Evolutionary conservation across 2,113 vertebrate species (phyloP), one percentile per base, ranked within the genome.

Genomic region (Gymnogyps californianus): DNA sequence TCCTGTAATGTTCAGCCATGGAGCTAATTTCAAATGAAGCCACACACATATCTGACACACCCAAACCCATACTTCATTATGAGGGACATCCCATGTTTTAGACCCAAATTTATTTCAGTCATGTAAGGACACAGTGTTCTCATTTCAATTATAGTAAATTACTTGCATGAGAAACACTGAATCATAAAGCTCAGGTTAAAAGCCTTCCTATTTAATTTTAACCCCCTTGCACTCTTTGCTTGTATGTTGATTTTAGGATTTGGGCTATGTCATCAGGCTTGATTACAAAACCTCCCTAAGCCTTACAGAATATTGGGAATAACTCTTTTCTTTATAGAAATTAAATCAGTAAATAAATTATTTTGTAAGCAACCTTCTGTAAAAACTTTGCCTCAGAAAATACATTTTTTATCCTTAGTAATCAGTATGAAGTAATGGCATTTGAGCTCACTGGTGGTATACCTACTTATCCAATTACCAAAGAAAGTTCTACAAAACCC

Each of bases 11-110:
- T 89, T 93, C 65, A 79, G 28, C 59, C 7, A 2, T 52, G 32
- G 36, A 89, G 16, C 36, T 94, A 54, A 76, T 96, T 97, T 93
- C 83, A 95, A 82, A 85, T 65, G 74, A 84, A 94, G 77, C 89
- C 87, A 94, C 94, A 84, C 77, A 74, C 31, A 11, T 54, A 42
- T 70, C 77, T 55, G 91, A 89, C 91, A 95, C 83, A 91, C 81
- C 84, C 89, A 96, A 95, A 94, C 28, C 74, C 78, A 47, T 42
- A 57, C 34, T 81, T 86, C 46, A 90, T 90, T 93, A 72, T 54
- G 51, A 83, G 36, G 77, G 70, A 82, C 52, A 74, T 87, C 74
- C 78, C 61, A 16, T 80, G 75, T 32, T 92, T 91, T 66, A 89
- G 70, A 90, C 70, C 40, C 78, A 91, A 89, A 91, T 89, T 94